Evolutionary conservation across 2,888 invertebrate genomes (phyloP).

Genomic region (Lasioglossum zephyrum): DNA sequence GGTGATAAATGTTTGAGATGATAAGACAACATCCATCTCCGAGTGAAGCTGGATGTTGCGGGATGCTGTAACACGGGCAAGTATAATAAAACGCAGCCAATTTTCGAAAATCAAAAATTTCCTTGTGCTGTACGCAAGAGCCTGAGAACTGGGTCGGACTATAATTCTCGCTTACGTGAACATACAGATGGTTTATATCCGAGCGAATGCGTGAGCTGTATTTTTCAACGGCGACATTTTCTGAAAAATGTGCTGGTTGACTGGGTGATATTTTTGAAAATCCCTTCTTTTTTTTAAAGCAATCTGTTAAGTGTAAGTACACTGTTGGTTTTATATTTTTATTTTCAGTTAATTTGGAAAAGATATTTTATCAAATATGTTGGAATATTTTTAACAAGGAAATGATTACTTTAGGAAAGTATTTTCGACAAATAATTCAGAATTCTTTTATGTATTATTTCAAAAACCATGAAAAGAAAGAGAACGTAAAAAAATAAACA

Average conservation of each 20-base stretch:
- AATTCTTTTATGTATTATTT: background rate
- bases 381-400: background rate
- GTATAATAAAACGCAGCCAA: slow-evolving; percentile 11
- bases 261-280: background rate
- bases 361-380: background rate
- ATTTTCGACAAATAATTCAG: background rate
- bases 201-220: background rate
- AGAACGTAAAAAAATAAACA: background rate
- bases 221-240: background rate
- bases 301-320: background rate
- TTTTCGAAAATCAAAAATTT: slow-evolving; percentile 13
- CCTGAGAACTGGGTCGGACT: background rate
- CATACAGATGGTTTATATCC: background rate
- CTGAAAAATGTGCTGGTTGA: background rate
- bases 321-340: background rate
- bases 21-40: slow-evolving; percentile 11
- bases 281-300: background rate
- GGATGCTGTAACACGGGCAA: background rate
- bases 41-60: background rate
- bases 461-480: background rate
- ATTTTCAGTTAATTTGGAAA: too few species aligned
- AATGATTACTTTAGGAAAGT: background rate
- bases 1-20: background rate
- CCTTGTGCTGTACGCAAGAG: background rate
- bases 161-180: background rate